These are phyloP conservation scores for Esox masquinongy DNA, from an alignment of 2,797 vertebrate species.

Conservation along the genomic window DNA sequence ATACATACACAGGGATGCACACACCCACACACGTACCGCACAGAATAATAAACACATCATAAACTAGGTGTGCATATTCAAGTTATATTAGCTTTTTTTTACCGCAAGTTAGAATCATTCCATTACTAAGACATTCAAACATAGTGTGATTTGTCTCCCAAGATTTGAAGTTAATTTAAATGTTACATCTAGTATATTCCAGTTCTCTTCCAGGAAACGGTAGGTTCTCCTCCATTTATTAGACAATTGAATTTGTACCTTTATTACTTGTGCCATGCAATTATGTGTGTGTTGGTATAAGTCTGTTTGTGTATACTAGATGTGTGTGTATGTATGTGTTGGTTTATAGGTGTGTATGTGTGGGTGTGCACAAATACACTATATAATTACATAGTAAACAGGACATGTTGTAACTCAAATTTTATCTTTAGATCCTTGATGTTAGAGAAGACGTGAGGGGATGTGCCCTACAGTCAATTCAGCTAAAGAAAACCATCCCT, in stretches of 20 bases:
- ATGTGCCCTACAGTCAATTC: conserved; percentile 45
- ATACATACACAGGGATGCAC: conserved; percentile 15
- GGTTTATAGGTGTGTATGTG: background rate
- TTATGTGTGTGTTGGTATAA: too few relatives aligned
- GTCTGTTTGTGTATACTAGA: too few relatives aligned
- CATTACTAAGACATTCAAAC: conserved; percentile 29
- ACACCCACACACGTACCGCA: background rate
- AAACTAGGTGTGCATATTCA: conserved; percentile 23
- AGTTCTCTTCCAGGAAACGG: conserved; percentile 30
- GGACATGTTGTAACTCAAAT: conserved; percentile 39
- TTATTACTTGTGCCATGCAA: too few relatives aligned
- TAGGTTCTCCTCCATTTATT: conserved; percentile 48
- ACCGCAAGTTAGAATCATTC: conserved; percentile 36
- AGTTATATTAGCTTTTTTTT: conserved; percentile 25
- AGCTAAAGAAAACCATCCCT: conserved; percentile 42
- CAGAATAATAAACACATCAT: conserved; percentile 10
- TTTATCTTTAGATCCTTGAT: conserved; percentile 23
- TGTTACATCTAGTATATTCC: conserved; percentile 25
- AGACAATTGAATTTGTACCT: conserved; percentile 58
- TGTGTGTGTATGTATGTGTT: too few relatives aligned
- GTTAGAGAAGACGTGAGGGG: conserved; percentile 29
- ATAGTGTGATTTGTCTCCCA: conserved; percentile 38
- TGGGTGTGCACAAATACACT: conserved; percentile 7
- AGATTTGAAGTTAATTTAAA: conserved; percentile 43
- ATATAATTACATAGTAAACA: conserved; percentile 44